phyloP scores from a whole-genome alignment of 1,140 invertebrate species.

The Cydia pomonella region DNA sequence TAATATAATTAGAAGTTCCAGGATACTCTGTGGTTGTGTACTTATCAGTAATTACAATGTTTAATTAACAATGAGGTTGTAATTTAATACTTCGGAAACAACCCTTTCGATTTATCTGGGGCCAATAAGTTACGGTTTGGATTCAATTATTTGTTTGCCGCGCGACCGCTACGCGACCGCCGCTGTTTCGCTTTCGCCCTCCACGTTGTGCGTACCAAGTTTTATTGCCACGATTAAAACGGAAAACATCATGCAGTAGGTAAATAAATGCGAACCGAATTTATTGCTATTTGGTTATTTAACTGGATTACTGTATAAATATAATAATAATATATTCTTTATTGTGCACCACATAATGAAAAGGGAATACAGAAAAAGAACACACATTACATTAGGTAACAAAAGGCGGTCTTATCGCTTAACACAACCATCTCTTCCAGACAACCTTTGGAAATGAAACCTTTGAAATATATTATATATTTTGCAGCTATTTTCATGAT shows the following conservation, averaged over 20 bases:
- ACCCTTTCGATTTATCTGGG: slow-evolving; percentile 37
- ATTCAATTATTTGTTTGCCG: slow-evolving; percentile 51
- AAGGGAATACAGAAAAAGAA: too few relatives aligned
- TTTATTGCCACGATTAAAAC: slow-evolving; percentile 42
- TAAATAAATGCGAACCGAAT: slow-evolving; percentile 24
- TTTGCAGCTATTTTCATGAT: not conserved
- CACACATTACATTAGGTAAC: too few relatives aligned
- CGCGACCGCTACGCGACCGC: slow-evolving; percentile 24
- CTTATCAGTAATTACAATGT: slow-evolving; percentile 33
- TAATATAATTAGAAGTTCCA: slow-evolving; percentile 30
- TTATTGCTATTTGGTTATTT: slow-evolving; percentile 30
- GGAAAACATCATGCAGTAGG: slow-evolving; percentile 29
- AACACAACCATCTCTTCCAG: too few relatives aligned
- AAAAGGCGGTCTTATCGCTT: too few relatives aligned
- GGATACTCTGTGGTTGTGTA: slow-evolving; percentile 26
- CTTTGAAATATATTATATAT: too few relatives aligned
- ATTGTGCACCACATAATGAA: too few relatives aligned
- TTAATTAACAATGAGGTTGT: slow-evolving; percentile 5
- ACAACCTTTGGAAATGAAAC: too few relatives aligned
- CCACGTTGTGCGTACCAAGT: slow-evolving; percentile 35
- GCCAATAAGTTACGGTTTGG: slow-evolving; percentile 46
- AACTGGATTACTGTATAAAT: slow-evolving; percentile 18
- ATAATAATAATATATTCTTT: too few relatives aligned
- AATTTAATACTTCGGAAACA: slow-evolving; percentile 33
- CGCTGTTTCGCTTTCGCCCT: slow-evolving; percentile 22